These are phyloP conservation scores for Mizuhopecten yessoensis DNA, from an alignment of 1,140 invertebrate genomes.

Conservation along the genomic window DNA sequence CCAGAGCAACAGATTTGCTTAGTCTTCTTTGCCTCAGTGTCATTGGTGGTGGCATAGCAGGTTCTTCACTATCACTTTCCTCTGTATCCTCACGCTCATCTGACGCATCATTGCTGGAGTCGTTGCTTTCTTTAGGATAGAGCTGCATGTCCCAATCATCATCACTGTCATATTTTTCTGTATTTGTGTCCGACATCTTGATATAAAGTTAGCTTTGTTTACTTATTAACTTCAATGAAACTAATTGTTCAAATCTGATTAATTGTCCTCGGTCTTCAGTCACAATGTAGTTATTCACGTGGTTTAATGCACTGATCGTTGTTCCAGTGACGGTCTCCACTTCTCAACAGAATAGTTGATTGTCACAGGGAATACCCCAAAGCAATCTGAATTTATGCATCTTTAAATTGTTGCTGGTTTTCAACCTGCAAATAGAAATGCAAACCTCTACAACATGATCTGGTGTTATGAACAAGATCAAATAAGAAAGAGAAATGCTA, in stretches of 20 bases:
- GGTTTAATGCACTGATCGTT: not conserved
- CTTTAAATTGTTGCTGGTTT: not conserved
- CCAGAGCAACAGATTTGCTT: constrained; percentile 62
- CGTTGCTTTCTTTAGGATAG: not conserved
- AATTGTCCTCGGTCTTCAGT: not conserved
- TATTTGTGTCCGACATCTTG: not conserved
- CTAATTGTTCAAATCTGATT: not conserved
- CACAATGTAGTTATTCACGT: no score
- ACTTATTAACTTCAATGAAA: not conserved
- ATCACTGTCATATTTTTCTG: not conserved
- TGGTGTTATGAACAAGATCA: no score
- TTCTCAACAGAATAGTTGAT: constrained; percentile 16
- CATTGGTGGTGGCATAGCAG: constrained; percentile 70
- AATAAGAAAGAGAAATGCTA: no score
- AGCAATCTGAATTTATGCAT: constrained; percentile 39
- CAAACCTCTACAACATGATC: no score
- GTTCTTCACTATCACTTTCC: constrained; percentile 48
- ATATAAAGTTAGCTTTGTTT: not conserved
- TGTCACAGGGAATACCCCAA: constrained; percentile 29
- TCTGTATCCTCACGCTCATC: constrained; percentile 59
- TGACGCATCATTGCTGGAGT: constrained; percentile 44
- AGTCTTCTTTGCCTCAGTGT: constrained; percentile 73
- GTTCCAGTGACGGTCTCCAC: not conserved
- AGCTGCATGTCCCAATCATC: constrained; percentile 19
- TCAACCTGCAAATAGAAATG: not conserved